Conservation (phyloP, 2,888 invertebrate species). For the Craniophora ligustri region DNA sequence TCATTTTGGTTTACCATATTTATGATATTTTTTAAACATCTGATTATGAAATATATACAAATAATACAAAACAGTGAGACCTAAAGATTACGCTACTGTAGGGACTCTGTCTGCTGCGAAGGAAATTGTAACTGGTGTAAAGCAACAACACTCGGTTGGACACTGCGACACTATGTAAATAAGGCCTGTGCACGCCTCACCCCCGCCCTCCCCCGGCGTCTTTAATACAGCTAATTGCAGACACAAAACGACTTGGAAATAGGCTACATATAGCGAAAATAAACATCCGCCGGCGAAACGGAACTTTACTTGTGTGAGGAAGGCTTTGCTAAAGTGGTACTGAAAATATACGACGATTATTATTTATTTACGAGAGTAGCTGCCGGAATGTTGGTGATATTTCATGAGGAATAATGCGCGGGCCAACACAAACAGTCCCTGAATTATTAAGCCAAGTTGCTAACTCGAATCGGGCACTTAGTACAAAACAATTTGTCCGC, state of each 20-base stretch:
- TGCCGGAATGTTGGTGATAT: not conserved
- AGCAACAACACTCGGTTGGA: constrained; percentile 17
- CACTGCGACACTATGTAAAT: constrained; percentile 26
- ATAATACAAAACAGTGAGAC: too few relatives aligned
- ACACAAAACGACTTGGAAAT: constrained; percentile 31
- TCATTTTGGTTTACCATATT: too few relatives aligned
- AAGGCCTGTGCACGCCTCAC: not conserved
- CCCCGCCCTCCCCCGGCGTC: constrained; percentile 4
- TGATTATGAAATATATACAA: too few relatives aligned
- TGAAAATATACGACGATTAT: constrained; percentile 1
- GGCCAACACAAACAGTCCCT: not conserved
- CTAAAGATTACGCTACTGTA: too few relatives aligned
- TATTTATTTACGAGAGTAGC: constrained; percentile 4
- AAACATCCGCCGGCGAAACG: constrained; percentile 15
- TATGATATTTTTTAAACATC: too few relatives aligned
- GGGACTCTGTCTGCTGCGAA: not conserved
- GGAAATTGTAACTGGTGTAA: constrained; percentile 3
- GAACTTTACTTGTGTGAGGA: not conserved
- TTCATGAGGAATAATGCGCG: not conserved
- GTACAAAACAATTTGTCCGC: constrained; percentile 1
- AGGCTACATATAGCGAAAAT: constrained; percentile 23
- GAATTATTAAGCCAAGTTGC: constrained; percentile 18
- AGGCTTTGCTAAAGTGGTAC: constrained; percentile 4
- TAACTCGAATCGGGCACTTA: constrained; percentile 1
- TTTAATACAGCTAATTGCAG: constrained; percentile 43